Evolutionary conservation across 2,113 vertebrate genomes (phyloP), one percentile per base, ranked within the genome.

Genomic region (Laterallus jamaicensis): DNA sequence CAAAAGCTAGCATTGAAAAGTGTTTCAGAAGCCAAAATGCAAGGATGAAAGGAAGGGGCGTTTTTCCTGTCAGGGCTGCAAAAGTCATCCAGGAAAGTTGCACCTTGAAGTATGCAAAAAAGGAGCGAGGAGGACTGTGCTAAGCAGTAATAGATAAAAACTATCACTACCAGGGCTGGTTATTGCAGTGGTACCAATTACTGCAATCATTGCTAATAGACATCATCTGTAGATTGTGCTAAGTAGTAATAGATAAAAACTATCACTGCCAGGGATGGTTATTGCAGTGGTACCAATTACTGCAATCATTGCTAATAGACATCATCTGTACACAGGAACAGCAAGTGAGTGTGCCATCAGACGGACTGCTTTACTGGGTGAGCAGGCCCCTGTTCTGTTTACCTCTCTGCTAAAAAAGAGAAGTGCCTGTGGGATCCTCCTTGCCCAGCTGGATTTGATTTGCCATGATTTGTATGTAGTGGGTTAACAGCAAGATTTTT

Each of bases 361-460:
- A 28, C 0, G 5, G 66, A 20, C 28, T 68, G 10, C 26, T 87
- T 52, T 50, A 8, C 39, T 84, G 25, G n/a, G 19, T 1, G 10
- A 80, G 19, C 12, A 73, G 17, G 7, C 5, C 29, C 1, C 26
- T 82, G 13, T 21, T 90, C 44, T 71, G 26, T 26, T 75, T 50
- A 55, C 15, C 29, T 68, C 17, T 49, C 50, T 60, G 15, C 21
- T 56, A 22, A 78, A 85, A 47, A 9, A 20, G 17, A 35, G 44
- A 28, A 20, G 6, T 19, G 31, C 35, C 81, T 13, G 15, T 76
- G 54, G 52, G 28, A 84, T n/a, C 25, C 24, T 56, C 19, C 15
- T 10, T 62, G 54, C 50, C 68, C 66, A 93, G 52, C 71, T 96
- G 91, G 66, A 37, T 91, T 93, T 82, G 15, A 90, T 96, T 88